Evolutionary conservation across 2,113 vertebrate species (phyloP), one percentile per base, ranked within the genome.

Genomic region (Lontra canadensis): DNA sequence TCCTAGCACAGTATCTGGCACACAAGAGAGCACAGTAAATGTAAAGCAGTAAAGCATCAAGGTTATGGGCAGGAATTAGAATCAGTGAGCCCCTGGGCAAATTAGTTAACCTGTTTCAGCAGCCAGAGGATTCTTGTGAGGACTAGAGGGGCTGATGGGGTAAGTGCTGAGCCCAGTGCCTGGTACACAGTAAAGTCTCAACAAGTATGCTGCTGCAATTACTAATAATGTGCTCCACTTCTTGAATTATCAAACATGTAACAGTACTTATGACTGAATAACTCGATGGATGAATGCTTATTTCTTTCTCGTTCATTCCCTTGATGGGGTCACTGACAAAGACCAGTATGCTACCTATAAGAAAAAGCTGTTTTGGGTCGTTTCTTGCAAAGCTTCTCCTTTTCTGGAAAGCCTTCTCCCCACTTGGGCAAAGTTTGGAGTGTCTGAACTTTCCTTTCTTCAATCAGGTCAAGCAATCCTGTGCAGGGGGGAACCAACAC

Each of bases 401-500:
- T 92, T 89, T 74, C 73, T 91, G 79, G 90, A 97, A 89, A 76
- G 67, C 31, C 52, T 95, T 89, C 92, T 93, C 21, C 49, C 44
- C 4, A 69, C 88, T 92, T 87, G 85, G 80, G 82, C 42, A 31
- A 97, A 97, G 96, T 98, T 98, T 96, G 39, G 59, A 97, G 34
- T 85, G n/a, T 95, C 94, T 55, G 65, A 96, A 96, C 97, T 94
- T 97, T 92, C 39, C 69, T 96, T 95, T n/a, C 85, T 98, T 98
- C 98, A 98, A 95, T 98, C 97, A 91, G 94, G 93, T 98, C 98
- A 97, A 98, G 97, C 63, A 93, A 90, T 97, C 97, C 94, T 76
- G 52, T 94, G 97, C 97, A 97, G 97, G 97, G 95, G 96, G 98
- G 63, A 97, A 96, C 89, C 93, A 88, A 96, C 90, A 96, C 94